Percentiles rank a stretch among this genome's conserved stretches.
Evolutionary conservation across 2,888 invertebrate genomes (phyloP).

Genomic region (Cotesia congregata): DNA sequence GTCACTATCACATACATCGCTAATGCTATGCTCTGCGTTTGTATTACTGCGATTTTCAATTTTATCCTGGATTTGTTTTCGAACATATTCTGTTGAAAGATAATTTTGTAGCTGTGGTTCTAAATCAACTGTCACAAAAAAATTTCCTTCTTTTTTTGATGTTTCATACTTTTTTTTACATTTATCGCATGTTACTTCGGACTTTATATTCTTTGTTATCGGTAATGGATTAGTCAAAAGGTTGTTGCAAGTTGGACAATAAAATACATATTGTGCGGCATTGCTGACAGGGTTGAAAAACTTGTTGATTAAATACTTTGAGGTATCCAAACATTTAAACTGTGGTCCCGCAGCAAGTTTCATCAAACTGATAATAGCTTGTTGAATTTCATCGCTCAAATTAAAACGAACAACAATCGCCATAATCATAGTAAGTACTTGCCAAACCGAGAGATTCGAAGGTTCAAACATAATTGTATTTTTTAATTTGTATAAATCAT

Average conservation of each 20-base stretch:
- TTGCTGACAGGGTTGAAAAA: not conserved
- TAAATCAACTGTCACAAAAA: slow-evolving; percentile 38
- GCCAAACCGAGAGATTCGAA: no score
- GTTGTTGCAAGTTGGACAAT: slow-evolving; percentile 6
- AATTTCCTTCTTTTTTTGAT: slow-evolving; percentile 19
- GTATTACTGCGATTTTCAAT: not conserved
- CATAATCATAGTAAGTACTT: no score
- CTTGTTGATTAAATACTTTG: slow-evolving; percentile 18
- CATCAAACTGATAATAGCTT: no score
- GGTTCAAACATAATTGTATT: no score
- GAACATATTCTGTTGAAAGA: slow-evolving; percentile 9
- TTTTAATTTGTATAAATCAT: no score
- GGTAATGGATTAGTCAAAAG: not conserved
- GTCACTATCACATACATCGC: slow-evolving; percentile 34
- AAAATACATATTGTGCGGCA: slow-evolving; percentile 7
- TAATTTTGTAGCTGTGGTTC: slow-evolving; percentile 36
- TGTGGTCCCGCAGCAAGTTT: no score
- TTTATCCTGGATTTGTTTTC: not conserved
- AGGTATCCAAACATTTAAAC: no score
- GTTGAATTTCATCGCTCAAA: no score
- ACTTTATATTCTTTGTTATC: not conserved
- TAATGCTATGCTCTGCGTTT: not conserved
- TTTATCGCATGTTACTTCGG: not conserved
- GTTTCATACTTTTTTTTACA: slow-evolving; percentile 15
- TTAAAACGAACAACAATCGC: no score